phyloP scores from a whole-genome alignment of 2,113 vertebrate species.

The Herpetotheres cachinnans region DNA sequence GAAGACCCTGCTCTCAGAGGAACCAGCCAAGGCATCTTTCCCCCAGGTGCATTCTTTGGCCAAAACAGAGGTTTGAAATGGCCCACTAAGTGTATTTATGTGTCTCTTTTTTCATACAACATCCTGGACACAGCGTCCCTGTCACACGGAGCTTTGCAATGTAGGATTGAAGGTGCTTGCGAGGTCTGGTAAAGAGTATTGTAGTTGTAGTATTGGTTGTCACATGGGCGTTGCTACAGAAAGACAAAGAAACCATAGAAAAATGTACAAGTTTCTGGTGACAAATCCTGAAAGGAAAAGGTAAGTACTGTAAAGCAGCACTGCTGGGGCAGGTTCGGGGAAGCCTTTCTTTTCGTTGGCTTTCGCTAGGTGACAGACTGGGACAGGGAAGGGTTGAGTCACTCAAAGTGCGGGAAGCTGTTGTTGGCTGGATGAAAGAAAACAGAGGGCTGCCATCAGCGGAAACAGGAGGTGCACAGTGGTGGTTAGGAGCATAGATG shows the following conservation, averaged over 20 bases:
- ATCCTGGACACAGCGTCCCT: not conserved
- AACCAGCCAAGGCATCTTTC: not conserved
- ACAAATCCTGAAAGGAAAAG: not conserved
- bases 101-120: not conserved
- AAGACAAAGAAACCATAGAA: not conserved
- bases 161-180: not conserved
- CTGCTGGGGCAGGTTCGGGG: not conserved
- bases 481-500: not conserved
- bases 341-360: not conserved
- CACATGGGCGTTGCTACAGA: not conserved
- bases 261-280: not conserved
- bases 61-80: not conserved
- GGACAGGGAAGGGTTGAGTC: constrained; percentile 30
- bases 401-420: not conserved
- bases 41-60: not conserved
- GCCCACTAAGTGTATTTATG: not conserved
- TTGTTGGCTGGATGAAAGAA: not conserved
- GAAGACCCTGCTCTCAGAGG: not conserved
- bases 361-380: not conserved
- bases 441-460: not conserved
- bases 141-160: not conserved
- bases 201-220: no score
- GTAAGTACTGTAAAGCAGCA: not conserved
- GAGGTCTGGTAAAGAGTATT: not conserved
- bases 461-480: not conserved